Percentiles rank a stretch among this genome's conserved stretches.
Conservation (phyloP, 1,140 invertebrate species). For the Drosophila obscura region DNA sequence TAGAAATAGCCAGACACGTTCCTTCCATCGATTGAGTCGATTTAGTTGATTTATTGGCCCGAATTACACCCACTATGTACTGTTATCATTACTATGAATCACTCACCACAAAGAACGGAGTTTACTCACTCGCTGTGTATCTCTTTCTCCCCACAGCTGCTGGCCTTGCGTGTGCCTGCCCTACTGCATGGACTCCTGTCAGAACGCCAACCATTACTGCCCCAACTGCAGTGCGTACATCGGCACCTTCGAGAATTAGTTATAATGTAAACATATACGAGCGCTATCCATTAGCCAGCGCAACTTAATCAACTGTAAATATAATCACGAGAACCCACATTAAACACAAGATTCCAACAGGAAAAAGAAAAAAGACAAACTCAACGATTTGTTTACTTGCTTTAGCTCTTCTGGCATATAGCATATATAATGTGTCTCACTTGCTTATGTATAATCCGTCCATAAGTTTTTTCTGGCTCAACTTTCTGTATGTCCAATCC, state of each 20-base stretch:
- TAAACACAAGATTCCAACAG: slow-evolving; percentile 16
- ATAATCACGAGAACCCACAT: slow-evolving; percentile 9
- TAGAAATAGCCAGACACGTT: slow-evolving; percentile 4
- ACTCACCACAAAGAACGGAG: neutral
- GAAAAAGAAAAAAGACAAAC: slow-evolving; percentile 26
- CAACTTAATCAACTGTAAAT: slow-evolving; percentile 37
- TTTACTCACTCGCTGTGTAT: slow-evolving; percentile 4
- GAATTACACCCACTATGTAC: too few species aligned
- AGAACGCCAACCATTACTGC: slow-evolving; percentile 88
- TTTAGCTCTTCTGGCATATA: neutral
- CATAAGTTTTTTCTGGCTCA: too few species aligned
- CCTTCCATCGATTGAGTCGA: too few species aligned
- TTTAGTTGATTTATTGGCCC: too few species aligned
- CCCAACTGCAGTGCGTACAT: slow-evolving; percentile 87
- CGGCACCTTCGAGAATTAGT: slow-evolving; percentile 85
- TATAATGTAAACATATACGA: slow-evolving; percentile 5
- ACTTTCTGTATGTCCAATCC: too few species aligned
- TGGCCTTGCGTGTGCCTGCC: slow-evolving; percentile 86
- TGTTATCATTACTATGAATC: neutral
- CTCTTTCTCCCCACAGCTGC: slow-evolving; percentile 37
- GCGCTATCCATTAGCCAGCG: slow-evolving; percentile 6
- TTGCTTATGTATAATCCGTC: neutral
- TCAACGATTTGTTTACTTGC: slow-evolving; percentile 1
- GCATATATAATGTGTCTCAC: too few species aligned
- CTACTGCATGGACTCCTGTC: slow-evolving; percentile 88